Percentiles rank a stretch among this genome's conserved stretches.
Evolutionary conservation across 2,888 invertebrate genomes (phyloP).

Genomic region (Dolichopus griseipennis): DNA sequence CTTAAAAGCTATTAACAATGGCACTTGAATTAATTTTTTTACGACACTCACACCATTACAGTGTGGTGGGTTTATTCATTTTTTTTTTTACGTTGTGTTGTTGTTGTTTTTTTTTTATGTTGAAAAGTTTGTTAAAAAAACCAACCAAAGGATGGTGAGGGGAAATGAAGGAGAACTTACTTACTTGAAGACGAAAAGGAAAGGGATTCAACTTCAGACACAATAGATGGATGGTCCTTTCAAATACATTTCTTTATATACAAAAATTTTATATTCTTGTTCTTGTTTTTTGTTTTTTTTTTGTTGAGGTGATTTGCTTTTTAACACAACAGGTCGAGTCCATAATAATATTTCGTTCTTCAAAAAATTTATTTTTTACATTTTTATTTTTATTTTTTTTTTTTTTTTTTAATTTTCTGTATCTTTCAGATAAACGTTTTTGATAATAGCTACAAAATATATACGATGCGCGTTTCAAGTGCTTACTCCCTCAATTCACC

Average conservation of each 20-base stretch:
- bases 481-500: too few species aligned
- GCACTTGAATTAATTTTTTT: slow-evolving; percentile 5
- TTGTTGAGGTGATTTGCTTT: not conserved
- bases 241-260: not conserved
- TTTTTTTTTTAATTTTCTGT: not conserved
- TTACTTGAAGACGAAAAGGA: not conserved
- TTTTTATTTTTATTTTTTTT: too few species aligned
- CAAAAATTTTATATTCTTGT: not conserved
- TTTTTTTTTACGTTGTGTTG: not conserved
- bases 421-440: not conserved
- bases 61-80: not conserved
- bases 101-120: not conserved
- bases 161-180: too few species aligned
- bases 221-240: not conserved
- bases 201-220: not conserved
- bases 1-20: not conserved
- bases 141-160: too few species aligned
- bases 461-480: too few species aligned
- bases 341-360: not conserved
- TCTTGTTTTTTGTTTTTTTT: not conserved
- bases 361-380: not conserved
- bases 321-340: not conserved
- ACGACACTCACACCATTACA: not conserved
- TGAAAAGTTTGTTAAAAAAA: too few species aligned
- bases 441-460: not conserved